Conservation (phyloP, 2,888 invertebrate genomes). For the Trichopoda pennipes region DNA sequence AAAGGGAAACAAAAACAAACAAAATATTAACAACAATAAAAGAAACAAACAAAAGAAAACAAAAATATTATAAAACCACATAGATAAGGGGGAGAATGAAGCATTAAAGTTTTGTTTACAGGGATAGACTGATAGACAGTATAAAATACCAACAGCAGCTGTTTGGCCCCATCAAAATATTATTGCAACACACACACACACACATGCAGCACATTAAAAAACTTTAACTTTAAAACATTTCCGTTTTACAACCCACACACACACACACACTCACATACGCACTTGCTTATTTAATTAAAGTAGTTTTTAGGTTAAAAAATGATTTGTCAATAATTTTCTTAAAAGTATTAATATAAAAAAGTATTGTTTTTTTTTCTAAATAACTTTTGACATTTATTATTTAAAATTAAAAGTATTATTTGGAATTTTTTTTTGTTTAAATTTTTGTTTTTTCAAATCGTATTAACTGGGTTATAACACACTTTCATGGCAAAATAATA, state of each 20-base stretch:
- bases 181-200: slow-evolving; percentile 47
- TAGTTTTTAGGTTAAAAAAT: slow-evolving; percentile 44
- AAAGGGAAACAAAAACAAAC: slow-evolving; percentile 46
- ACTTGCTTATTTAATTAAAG: slow-evolving; percentile 13
- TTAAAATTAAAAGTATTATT: slow-evolving; percentile 51
- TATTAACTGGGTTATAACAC: slow-evolving; percentile 50
- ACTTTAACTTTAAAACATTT: slow-evolving; percentile 40
- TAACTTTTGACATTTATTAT: slow-evolving; percentile 46
- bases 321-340: slow-evolving; percentile 52
- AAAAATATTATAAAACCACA: background rate
- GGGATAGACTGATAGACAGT: slow-evolving; percentile 37
- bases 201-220: slow-evolving; percentile 9
- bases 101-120: slow-evolving; percentile 3
- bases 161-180: slow-evolving; percentile 48
- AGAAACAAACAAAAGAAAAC: background rate
- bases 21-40: background rate
- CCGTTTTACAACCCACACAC: slow-evolving; percentile 32
- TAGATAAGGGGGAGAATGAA: background rate
- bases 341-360: slow-evolving; percentile 1
- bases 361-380: background rate
- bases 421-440: slow-evolving; percentile 14
- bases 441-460: background rate
- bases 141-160: slow-evolving; percentile 46
- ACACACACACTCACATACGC: background rate
- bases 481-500: slow-evolving; percentile 6